These are phyloP conservation scores for Upupa epops DNA, from an alignment of 2,113 vertebrate genomes.

Conservation along the genomic window DNA sequence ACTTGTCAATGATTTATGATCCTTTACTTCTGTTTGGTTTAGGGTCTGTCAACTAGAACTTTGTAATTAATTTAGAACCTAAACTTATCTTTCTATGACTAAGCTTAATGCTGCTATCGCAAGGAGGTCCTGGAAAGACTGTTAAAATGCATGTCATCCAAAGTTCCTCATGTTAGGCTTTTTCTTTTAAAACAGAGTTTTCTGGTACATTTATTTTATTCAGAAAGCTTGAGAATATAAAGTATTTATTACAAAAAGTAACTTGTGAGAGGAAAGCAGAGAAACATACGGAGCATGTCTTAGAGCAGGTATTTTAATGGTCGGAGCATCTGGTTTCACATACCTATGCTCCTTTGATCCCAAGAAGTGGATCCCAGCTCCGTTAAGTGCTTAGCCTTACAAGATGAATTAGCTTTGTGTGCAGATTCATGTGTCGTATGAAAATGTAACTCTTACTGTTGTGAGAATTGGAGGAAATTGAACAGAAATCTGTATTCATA, in stretches of 20 bases:
- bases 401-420: background rate
- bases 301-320: background rate
- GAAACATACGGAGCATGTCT: background rate
- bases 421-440: background rate
- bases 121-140: background rate
- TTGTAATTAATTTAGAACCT: background rate
- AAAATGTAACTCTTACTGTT: background rate
- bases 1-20: background rate
- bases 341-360: conserved; percentile 30
- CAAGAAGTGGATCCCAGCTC: conserved; percentile 25
- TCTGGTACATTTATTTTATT: background rate
- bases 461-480: background rate
- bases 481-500: background rate
- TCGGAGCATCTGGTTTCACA: conserved; percentile 27
- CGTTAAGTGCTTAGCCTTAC: background rate
- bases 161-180: background rate
- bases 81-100: background rate
- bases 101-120: background rate
- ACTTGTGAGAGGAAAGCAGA: background rate
- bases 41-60: background rate
- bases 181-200: background rate
- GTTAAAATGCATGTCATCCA: background rate
- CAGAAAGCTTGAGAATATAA: background rate
- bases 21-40: background rate
- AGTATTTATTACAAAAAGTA: conserved; percentile 3